Percentiles rank a stretch among this genome's conserved stretches.
Conservation (phyloP, 2,113 vertebrate species). For the Cyphomyrus discorhynchus region DNA sequence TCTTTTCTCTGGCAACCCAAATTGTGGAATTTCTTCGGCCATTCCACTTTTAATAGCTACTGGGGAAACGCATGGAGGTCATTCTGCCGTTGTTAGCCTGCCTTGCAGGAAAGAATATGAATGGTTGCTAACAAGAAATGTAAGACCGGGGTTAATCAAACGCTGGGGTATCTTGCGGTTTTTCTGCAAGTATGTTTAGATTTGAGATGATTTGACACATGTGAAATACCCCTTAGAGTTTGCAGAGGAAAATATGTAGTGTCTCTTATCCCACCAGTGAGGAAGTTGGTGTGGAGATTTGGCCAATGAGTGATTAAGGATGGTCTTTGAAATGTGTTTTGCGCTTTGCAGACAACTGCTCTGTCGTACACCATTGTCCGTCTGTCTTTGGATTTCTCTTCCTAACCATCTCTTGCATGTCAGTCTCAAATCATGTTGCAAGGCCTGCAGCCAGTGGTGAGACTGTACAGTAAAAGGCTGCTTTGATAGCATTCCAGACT, state of each 20-base stretch:
- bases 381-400: neutral
- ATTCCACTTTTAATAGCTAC: neutral
- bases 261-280: neutral
- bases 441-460: neutral
- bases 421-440: neutral
- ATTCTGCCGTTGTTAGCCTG: neutral
- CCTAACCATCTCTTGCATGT: neutral
- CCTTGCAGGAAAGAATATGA: neutral
- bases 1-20: slow-evolving; percentile 14
- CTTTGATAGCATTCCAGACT: neutral
- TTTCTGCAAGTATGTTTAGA: neutral
- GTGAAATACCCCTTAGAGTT: neutral
- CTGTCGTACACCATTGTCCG: neutral
- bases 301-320: neutral
- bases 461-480: neutral
- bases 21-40: neutral
- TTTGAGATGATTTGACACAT: slow-evolving; percentile 1
- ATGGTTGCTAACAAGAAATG: neutral
- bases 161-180: neutral
- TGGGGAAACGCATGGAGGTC: neutral
- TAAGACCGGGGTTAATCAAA: neutral
- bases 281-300: neutral
- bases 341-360: neutral
- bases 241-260: neutral
- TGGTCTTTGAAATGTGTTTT: neutral